Evolutionary conservation across 92 coral and sea anemone species (phyloP), one percentile per base, ranked within the genome.

Genomic region (Umimayanthus chanpuru): DNA sequence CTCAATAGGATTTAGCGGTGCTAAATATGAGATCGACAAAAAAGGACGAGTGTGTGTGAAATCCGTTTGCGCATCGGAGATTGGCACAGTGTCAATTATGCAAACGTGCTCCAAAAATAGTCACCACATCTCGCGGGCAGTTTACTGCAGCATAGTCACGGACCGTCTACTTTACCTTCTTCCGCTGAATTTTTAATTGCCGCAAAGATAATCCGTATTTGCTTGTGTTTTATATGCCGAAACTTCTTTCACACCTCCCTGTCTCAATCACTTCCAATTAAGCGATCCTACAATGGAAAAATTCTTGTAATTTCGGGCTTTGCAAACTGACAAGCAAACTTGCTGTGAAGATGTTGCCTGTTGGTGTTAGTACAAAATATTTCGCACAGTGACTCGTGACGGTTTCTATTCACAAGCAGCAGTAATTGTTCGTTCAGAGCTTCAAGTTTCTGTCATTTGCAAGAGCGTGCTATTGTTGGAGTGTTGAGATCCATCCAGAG

Each of bases 131-230:
- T 70, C 64, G 73, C 79, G 87, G 78, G 64, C 78, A 47, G 71
- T 68, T 68, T 72, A 44, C 77, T 83, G 66, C 16, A 71, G 78
- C 14, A 2, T 11, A 3, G 58, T 83, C 78, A 68, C 87, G 40
- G 65, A 39, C 44, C 44, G 56, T 83, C 87, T 83, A 29, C 40
- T 26, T 26, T 43, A 30, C 41, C 43, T 72, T 83, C 78, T 83
- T 83, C 77, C 87, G 65, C 14, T 44, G 87, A 70, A 83, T 83
- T 70, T 41, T 83, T 83, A 83, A 83, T 83, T 83, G 43, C 38
- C 78, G 9, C 78, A 39, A 28, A 44, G 77, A 18, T 41, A 83
- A 44, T 72, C 79, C 25, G 74, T 83, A 44, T 70, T 83, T 83
- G 77, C 78, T 18, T 40, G 11, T 67, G 84, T 56, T 56, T 28